These are phyloP conservation scores for Columba guinea DNA, from an alignment of 2,797 vertebrate species.

Conservation along the genomic window DNA sequence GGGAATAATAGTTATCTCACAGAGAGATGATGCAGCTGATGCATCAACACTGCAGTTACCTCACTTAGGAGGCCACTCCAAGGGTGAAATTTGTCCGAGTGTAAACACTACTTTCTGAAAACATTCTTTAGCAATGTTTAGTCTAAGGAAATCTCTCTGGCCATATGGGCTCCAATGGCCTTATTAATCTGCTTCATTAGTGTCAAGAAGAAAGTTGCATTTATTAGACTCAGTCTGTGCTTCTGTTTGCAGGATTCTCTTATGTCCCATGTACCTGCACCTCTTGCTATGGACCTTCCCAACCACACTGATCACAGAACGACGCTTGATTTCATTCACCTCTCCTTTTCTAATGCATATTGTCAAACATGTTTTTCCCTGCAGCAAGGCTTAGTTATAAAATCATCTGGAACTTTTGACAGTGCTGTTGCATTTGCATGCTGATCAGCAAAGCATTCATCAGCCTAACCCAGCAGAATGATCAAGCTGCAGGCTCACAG, in stretches of 20 bases:
- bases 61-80: accelerated
- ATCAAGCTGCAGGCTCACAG: background rate
- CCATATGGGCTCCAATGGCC: constrained; percentile 4
- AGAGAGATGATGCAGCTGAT: background rate
- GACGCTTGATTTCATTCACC: constrained; percentile 29
- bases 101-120: background rate
- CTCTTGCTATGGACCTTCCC: background rate
- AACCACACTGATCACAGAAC: background rate
- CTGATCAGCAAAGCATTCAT: constrained; percentile 6
- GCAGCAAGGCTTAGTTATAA: constrained; percentile 18
- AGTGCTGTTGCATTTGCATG: constrained; percentile 27
- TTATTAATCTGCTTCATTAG: constrained; percentile 25
- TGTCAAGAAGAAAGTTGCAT: constrained; percentile 44
- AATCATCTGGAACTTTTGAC: constrained; percentile 34
- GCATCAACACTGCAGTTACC: background rate
- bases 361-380: constrained; percentile 17
- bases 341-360: constrained; percentile 25
- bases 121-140: background rate
- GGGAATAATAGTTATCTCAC: background rate
- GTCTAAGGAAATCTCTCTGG: background rate
- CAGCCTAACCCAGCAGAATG: background rate
- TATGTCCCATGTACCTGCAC: background rate
- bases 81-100: background rate
- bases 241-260: background rate
- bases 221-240: background rate